phyloP scores from a whole-genome alignment of 2,888 invertebrate genomes.

The Cryptophagus acutangulus region DNA sequence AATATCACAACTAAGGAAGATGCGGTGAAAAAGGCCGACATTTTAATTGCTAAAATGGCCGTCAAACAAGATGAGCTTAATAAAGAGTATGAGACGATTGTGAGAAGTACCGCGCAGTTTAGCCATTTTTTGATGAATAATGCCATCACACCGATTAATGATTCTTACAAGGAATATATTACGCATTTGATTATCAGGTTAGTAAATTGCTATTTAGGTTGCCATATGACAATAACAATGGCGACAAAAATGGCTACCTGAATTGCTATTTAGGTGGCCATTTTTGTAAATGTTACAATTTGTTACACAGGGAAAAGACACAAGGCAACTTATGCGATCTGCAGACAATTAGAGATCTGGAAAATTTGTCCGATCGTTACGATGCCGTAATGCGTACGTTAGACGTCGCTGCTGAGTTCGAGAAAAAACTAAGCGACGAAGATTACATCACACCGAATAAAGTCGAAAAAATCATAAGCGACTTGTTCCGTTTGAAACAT shows the following conservation, averaged over 20 bases:
- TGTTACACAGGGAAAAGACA: conserved; percentile 30
- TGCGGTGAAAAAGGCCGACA: conserved; percentile 23
- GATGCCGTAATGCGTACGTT: conserved; percentile 31
- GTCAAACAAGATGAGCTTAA: conserved; percentile 27
- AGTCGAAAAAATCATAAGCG: conserved; percentile 25
- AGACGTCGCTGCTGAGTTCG: conserved; percentile 22
- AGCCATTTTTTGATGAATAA: conserved; percentile 40
- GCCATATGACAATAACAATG: too few species aligned
- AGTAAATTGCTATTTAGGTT: conserved; percentile 10
- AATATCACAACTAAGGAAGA: conserved; percentile 31
- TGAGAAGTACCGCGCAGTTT: conserved; percentile 37
- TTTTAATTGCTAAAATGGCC: conserved; percentile 29
- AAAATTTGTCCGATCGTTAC: conserved; percentile 30
- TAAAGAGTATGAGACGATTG: conserved; percentile 33
- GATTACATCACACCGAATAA: conserved; percentile 26
- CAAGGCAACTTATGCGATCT: conserved; percentile 26
- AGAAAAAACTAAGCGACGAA: conserved; percentile 14
- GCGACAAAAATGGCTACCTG: too few species aligned
- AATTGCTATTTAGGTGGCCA: too few species aligned
- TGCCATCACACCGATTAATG: conserved; percentile 39
- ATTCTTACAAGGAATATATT: conserved; percentile 39
- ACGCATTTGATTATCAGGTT: conserved; percentile 38
- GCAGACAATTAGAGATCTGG: conserved; percentile 25
- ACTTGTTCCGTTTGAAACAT: conserved; percentile 32
- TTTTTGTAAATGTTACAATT: not conserved